Conservation (phyloP, 64 coral and sea anemone genomes). For the Dendrophyllia cribrosa region DNA sequence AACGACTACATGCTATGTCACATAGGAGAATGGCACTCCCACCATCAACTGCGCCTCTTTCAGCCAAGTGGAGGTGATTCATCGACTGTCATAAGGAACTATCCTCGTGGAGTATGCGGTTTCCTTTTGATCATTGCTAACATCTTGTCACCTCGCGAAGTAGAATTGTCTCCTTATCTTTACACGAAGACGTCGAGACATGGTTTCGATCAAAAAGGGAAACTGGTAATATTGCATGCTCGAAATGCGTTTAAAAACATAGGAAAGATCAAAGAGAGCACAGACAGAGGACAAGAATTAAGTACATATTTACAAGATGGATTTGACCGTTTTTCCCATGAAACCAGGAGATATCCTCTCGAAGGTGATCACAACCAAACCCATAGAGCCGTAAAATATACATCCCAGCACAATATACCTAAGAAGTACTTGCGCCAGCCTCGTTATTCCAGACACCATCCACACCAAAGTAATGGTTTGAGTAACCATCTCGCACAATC, state of each 20-base stretch:
- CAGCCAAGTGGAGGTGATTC: slow-evolving; percentile 70
- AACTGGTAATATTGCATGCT: not conserved
- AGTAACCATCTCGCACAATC: no score
- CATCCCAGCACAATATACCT: not conserved
- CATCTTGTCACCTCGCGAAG: not conserved
- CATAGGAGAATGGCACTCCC: slow-evolving; percentile 93
- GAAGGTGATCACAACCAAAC: not conserved
- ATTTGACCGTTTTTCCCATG: no score
- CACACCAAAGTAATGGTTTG: not conserved
- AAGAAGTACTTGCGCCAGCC: not conserved
- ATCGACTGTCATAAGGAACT: slow-evolving; percentile 60
- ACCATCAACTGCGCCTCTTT: slow-evolving; percentile 64
- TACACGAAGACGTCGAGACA: slow-evolving; percentile 32
- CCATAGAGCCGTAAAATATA: not conserved
- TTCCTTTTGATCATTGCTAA: slow-evolving; percentile 81
- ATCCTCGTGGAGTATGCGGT: slow-evolving; percentile 53
- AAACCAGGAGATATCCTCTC: no score
- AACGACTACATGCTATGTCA: slow-evolving; percentile 77
- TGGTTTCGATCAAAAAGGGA: not conserved
- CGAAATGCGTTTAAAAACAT: not conserved
- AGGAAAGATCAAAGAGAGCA: not conserved
- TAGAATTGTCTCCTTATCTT: slow-evolving; percentile 53
- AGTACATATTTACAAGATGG: not conserved
- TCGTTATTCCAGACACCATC: not conserved
- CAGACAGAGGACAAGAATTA: not conserved